Evolutionary conservation across 2,888 invertebrate species (phyloP), one percentile per base, ranked within the genome.

Genomic region (Archips xylosteana): DNA sequence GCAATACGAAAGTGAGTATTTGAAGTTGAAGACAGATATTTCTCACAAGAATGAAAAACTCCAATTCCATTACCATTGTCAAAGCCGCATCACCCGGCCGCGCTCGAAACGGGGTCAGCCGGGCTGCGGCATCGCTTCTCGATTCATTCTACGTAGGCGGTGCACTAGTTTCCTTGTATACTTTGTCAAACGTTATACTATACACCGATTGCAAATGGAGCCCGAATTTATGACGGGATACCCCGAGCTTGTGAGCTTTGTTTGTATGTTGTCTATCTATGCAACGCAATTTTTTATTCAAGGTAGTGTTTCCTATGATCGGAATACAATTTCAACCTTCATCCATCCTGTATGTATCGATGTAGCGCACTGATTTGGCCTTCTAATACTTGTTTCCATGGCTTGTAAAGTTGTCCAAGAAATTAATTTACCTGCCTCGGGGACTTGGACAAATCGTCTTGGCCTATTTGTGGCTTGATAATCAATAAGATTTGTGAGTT

Each of bases 81-180:
- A 71, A 67, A 75, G 67, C 62, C 70, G 66, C 47, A 70, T 70
- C 59, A 47, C 71, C 59, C 61, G 75, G 65, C 64, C 65, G 67
- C 71, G 71, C 68, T 72, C 51, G 72, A 51, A 75, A 66, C 64
- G 54, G 66, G 75, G 75, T 75, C 75, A 75, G 36, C 36, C 39
- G 71, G 36, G 75, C 71, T 42, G 64, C 70, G 45, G 68, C 74
- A 42, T 54, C 64, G 70, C 66, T 67, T 71, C 75, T 59, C 75
- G 66, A 71, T 71, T 64, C 71, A 75, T 39, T 57, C 63, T 54
- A 66, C 60, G 67, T 75, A 64, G 71, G 71, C 51, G 75, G 39
- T 70, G 70, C 70, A 74, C 74, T 70, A 74, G 74, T 74, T 74
- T 74, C 74, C 70, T 74, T 74, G 69, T 74, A 54, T 65, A 65